Conservation (phyloP, 2,888 invertebrate genomes). For the Endomychus coccineus region DNA sequence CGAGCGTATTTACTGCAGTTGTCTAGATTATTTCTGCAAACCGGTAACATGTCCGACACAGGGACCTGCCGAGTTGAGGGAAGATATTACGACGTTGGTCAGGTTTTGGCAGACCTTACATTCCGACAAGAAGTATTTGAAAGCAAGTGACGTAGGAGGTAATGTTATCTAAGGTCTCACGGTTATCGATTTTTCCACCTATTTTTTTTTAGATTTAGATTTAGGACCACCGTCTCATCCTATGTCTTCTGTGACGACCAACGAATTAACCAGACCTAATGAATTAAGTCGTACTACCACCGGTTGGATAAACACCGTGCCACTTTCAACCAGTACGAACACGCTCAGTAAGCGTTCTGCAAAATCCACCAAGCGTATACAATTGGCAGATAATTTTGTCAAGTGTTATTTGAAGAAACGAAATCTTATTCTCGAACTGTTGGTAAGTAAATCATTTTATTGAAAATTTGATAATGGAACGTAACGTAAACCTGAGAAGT, state of each 20-base stretch:
- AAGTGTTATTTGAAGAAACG: constrained; percentile 93
- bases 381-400: constrained; percentile 70
- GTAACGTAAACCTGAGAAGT: no score
- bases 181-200: constrained; percentile 12
- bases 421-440: constrained; percentile 84
- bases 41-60: constrained; percentile 85
- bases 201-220: constrained; percentile 33
- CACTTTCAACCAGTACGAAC: constrained; percentile 59
- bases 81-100: constrained; percentile 82
- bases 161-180: constrained; percentile 22
- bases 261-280: constrained; percentile 42
- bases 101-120: constrained; percentile 96
- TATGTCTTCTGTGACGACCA: constrained; percentile 22
- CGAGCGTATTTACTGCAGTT: constrained; percentile 90
- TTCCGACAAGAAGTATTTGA: constrained; percentile 86
- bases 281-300: constrained; percentile 56
- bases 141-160: constrained; percentile 75
- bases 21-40: constrained; percentile 92
- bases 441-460: constrained; percentile 49
- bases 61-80: constrained; percentile 65
- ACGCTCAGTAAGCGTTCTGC: constrained; percentile 70
- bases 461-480: constrained; percentile 5
- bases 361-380: constrained; percentile 56
- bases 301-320: constrained; percentile 94
- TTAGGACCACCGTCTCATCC: constrained; percentile 40